Conservation (phyloP, 2,797 vertebrate genomes). For the Xenops minutus region DNA sequence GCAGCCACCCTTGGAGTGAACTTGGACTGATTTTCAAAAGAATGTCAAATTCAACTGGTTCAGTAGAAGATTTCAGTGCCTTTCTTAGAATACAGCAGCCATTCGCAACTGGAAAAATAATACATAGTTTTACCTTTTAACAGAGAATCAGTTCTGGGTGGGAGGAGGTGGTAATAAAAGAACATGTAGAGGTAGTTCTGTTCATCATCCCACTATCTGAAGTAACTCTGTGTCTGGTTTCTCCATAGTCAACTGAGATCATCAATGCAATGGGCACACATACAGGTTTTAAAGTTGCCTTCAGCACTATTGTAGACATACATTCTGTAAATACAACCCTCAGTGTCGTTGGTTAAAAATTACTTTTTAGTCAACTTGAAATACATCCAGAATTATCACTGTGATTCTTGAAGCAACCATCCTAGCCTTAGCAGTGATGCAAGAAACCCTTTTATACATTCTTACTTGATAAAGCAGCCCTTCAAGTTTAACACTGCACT, state of each 20-base stretch:
- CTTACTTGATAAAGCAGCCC: neutral
- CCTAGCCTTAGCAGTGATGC: neutral
- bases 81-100: neutral
- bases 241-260: neutral
- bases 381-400: neutral
- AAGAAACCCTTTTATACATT: neutral
- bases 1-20: neutral
- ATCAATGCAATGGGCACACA: neutral
- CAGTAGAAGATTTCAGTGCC: neutral
- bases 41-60: neutral
- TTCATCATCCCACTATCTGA: neutral
- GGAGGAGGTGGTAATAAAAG: neutral
- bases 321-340: neutral
- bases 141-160: neutral
- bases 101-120: neutral
- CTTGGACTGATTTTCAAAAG: neutral
- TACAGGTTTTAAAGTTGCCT: neutral
- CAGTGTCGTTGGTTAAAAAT: neutral
- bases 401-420: neutral
- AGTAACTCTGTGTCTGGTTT: neutral
- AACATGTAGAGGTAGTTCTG: neutral
- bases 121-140: neutral
- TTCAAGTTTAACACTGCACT: neutral
- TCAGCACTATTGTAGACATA: neutral
- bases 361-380: neutral